These are phyloP conservation scores for Leucophenga maculata DNA, from an alignment of 2,888 invertebrate genomes.

Conservation along the genomic window DNA sequence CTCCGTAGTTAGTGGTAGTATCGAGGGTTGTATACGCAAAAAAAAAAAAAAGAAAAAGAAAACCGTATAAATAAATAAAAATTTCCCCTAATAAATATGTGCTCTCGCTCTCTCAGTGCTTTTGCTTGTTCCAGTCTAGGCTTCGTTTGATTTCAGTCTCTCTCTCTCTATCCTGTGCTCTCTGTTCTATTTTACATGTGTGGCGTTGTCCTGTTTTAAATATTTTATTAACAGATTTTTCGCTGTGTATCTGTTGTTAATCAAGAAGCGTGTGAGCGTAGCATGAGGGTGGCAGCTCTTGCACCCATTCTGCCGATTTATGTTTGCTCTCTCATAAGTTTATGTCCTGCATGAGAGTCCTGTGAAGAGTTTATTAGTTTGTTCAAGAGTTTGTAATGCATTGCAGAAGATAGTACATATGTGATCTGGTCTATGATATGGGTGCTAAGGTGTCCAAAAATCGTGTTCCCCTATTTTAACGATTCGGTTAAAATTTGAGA, in stretches of 20 bases:
- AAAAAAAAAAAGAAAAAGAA: conserved; percentile 27
- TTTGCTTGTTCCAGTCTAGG: not conserved
- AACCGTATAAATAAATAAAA: conserved; percentile 13
- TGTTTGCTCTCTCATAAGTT: not conserved
- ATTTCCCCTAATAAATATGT: not conserved
- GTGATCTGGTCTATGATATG: too few relatives aligned
- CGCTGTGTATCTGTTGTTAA: conserved; percentile 26
- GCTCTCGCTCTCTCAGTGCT: too few relatives aligned
- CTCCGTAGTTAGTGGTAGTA: not conserved
- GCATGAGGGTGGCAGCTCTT: conserved; percentile 9
- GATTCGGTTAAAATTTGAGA: too few relatives aligned
- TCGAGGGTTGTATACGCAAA: too few relatives aligned
- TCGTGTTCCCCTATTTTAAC: too few relatives aligned
- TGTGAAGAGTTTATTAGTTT: too few relatives aligned
- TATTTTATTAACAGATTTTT: conserved; percentile 29
- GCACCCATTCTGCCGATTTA: not conserved
- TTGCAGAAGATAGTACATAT: too few relatives aligned
- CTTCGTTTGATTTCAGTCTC: not conserved
- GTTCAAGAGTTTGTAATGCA: too few relatives aligned
- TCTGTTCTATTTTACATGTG: not conserved
- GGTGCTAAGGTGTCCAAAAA: too few relatives aligned
- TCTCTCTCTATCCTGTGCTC: not conserved
- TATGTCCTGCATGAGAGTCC: too few relatives aligned
- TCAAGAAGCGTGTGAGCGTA: not conserved
- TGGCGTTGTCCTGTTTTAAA: conserved; percentile 30